Percentiles rank a stretch among this genome's conserved stretches.
phyloP scores from a whole-genome alignment of 2,888 invertebrate species.

The Dryocosmus kuriphilus region DNA sequence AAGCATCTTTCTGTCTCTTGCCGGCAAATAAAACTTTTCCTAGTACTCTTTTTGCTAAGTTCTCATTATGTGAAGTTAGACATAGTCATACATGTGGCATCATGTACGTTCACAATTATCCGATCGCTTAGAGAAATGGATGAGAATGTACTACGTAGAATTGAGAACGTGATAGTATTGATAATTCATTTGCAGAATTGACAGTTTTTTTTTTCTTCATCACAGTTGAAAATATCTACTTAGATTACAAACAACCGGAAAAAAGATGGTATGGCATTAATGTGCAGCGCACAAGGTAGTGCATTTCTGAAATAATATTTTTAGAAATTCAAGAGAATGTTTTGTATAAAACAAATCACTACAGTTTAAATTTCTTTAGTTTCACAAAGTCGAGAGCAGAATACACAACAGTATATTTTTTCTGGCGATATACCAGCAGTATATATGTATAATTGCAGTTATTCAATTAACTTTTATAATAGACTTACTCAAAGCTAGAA shows the following conservation, averaged over 20 bases:
- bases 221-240: slow-evolving; percentile 12
- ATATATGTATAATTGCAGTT: background rate
- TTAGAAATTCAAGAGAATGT: slow-evolving; percentile 2
- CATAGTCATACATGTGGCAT: background rate
- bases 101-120: background rate
- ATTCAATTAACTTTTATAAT: background rate
- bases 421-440: slow-evolving; percentile 16
- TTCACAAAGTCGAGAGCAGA: background rate
- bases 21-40: background rate
- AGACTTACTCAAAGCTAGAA: background rate
- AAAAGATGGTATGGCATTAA: slow-evolving; percentile 5
- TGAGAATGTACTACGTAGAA: slow-evolving; percentile 8
- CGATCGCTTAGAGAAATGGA: background rate
- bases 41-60: background rate
- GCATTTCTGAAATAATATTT: slow-evolving; percentile 12
- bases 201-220: slow-evolving; percentile 5
- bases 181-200: background rate
- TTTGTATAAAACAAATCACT: background rate
- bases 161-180: slow-evolving; percentile 20
- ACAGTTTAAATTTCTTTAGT: slow-evolving; percentile 5
- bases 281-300: slow-evolving; percentile 17
- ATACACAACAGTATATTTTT: slow-evolving; percentile 19
- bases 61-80: background rate
- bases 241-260: background rate
- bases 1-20: background rate